Evolutionary conservation across 2,888 invertebrate species (phyloP).

Genomic region (Rugalucina vietnamica): DNA sequence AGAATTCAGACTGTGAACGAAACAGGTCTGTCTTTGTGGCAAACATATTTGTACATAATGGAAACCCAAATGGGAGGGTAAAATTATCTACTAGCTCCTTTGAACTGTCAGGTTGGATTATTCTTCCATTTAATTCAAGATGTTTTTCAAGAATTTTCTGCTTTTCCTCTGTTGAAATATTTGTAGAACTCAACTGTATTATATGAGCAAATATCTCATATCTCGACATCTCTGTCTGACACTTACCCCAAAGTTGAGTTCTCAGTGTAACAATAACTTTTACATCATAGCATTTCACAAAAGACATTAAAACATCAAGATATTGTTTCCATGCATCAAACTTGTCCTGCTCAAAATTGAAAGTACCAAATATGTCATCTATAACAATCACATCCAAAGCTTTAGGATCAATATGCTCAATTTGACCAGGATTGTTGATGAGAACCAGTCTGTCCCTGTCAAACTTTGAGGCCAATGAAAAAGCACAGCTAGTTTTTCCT

Average conservation of each 20-base stretch:
- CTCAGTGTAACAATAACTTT: neutral
- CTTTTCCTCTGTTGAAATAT: neutral
- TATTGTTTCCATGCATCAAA: neutral
- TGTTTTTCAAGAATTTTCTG: neutral
- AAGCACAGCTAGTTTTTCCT: neutral
- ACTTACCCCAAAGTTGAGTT: neutral
- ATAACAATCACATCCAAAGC: neutral
- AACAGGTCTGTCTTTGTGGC: neutral
- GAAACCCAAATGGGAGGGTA: slow-evolving; percentile 11
- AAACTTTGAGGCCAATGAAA: neutral
- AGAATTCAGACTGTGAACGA: neutral
- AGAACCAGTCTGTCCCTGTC: neutral
- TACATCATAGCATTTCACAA: neutral
- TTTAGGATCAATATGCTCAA: neutral
- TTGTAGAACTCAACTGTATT: neutral
- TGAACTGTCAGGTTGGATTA: neutral
- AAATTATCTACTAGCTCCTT: neutral
- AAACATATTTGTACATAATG: neutral
- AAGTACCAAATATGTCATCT: slow-evolving; percentile 20
- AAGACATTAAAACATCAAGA: slow-evolving; percentile 8
- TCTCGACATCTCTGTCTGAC: neutral
- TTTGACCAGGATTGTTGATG: neutral
- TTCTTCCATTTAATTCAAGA: neutral
- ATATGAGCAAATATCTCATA: slow-evolving; percentile 15
- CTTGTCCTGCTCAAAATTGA: neutral